Evolutionary conservation across 1,140 invertebrate species (phyloP).

Genomic region (Trissolcus basalis): DNA sequence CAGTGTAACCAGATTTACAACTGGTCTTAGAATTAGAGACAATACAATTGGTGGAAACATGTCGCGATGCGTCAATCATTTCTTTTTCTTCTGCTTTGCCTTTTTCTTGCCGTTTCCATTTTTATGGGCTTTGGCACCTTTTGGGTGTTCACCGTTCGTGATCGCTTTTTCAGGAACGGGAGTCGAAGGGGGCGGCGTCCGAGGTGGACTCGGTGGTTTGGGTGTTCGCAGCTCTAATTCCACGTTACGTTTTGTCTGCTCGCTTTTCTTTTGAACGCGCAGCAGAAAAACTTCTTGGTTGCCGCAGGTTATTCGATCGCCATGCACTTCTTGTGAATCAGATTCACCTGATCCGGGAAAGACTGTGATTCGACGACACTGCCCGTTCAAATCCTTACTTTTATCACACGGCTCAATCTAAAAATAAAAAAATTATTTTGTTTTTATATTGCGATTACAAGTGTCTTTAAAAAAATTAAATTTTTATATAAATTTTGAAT

Average conservation of each 20-base stretch:
- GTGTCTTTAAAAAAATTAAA: too few relatives aligned
- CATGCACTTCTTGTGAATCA: constrained; percentile 64
- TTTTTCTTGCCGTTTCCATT: too few relatives aligned
- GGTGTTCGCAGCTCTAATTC: constrained; percentile 71
- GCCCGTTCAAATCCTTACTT: constrained; percentile 46
- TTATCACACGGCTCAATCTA: constrained; percentile 33
- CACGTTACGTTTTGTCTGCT: constrained; percentile 62
- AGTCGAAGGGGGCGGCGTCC: constrained; percentile 18
- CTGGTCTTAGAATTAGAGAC: too few relatives aligned
- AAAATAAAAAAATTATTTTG: constrained; percentile 10
- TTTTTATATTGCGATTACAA: neutral
- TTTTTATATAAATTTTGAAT: too few relatives aligned
- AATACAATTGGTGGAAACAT: too few relatives aligned
- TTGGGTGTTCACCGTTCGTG: constrained; percentile 16
- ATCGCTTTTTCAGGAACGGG: constrained; percentile 23
- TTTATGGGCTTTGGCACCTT: constrained; percentile 22
- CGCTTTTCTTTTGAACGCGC: constrained; percentile 65
- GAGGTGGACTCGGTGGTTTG: constrained; percentile 54
- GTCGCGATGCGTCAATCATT: too few relatives aligned
- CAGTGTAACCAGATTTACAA: too few relatives aligned
- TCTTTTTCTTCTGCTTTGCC: too few relatives aligned
- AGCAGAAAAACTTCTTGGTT: constrained; percentile 68
- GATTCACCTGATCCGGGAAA: constrained; percentile 59
- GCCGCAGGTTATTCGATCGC: constrained; percentile 62
- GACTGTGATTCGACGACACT: constrained; percentile 65